Evolutionary conservation across 2,797 vertebrate genomes (phyloP), one percentile per base, ranked within the genome.

Genomic region (Pelochelys cantorii): DNA sequence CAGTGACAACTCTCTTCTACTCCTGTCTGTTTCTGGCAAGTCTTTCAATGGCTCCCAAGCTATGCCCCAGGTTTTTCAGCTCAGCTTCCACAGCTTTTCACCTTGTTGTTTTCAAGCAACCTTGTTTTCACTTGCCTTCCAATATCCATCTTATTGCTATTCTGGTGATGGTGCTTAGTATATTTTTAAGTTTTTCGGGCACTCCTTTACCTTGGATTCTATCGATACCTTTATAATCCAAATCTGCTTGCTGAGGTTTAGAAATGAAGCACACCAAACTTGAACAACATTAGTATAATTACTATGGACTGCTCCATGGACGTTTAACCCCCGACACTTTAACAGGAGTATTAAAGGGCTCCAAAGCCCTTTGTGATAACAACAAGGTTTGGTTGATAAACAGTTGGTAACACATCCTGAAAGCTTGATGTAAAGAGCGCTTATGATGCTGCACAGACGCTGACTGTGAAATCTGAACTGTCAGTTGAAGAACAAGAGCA

Each of bases 401-500:
- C 79, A 65, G 15, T 25, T 22, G 10, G 5, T 37, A 71, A 22
- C 65, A 29, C 22, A 75, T 57, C 92, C 65, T 25, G n/a, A 65
- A 74, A 74, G 31, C 65, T 55, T 75, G 57, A 59, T 2, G 14
- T 48, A 53, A 59, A 52, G 68, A 88, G 17, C 18, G 18, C 18
- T 15, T 18, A 68, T 34, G n/a, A 37, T n/a, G 31, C 0, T 60
- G 59, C 56, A 86, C 81, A 31, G 22, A 77, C n/a, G 20, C n/a
- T 71, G 85, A 65, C 15, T 4, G 48, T 77, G 17, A 4, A 0
- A 48, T 2, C 1, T 75, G 85, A 79, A 57, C 59, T 37, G 65
- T n/a, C 79, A 88, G 78, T 29, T 53, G 57, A 94, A 84, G 83
- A 85, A 92, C 5, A 71, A 86, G 65, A 88, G 18, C 65, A 68